phyloP scores from a whole-genome alignment of 2,888 invertebrate species.

The Camptogramma bilineatum region DNA sequence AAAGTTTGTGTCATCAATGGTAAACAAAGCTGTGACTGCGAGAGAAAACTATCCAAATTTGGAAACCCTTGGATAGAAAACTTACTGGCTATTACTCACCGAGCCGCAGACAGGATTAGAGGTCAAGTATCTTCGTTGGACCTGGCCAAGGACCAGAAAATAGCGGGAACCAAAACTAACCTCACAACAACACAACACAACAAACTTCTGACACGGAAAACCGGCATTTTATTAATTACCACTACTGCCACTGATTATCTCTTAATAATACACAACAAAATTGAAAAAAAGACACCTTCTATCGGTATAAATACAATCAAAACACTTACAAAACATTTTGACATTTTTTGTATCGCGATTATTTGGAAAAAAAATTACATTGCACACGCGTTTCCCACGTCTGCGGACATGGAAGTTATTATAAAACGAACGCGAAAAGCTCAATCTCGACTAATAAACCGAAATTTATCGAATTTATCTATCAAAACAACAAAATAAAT shows the following conservation, averaged over 20 bases:
- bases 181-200: conserved; percentile 66
- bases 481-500: conserved; percentile 70
- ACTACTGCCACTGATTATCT: conserved; percentile 29
- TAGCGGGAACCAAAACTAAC: conserved; percentile 83
- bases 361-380: conserved; percentile 47
- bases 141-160: conserved; percentile 54
- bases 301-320: conserved; percentile 57
- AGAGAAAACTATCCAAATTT: conserved; percentile 51
- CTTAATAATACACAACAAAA: conserved; percentile 32
- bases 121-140: conserved; percentile 39
- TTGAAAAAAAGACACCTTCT: conserved; percentile 39
- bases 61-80: conserved; percentile 65
- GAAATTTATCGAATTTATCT: conserved; percentile 54
- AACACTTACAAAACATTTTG: conserved; percentile 75
- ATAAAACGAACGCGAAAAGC: conserved; percentile 57
- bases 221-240: conserved; percentile 24
- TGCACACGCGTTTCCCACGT: conserved; percentile 42
- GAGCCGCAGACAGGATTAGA: conserved; percentile 67
- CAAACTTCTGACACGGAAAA: conserved; percentile 50
- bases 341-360: conserved; percentile 63
- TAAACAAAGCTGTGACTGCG: conserved; percentile 39
- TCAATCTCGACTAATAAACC: conserved; percentile 68
- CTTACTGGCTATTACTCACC: conserved; percentile 82
- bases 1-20: conserved; percentile 13
- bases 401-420: conserved; percentile 39